Percentiles rank a stretch among this genome's conserved stretches.
phyloP scores from a whole-genome alignment of 53 echinoderm and acorn worm species.

The Antedon mediterranea region DNA sequence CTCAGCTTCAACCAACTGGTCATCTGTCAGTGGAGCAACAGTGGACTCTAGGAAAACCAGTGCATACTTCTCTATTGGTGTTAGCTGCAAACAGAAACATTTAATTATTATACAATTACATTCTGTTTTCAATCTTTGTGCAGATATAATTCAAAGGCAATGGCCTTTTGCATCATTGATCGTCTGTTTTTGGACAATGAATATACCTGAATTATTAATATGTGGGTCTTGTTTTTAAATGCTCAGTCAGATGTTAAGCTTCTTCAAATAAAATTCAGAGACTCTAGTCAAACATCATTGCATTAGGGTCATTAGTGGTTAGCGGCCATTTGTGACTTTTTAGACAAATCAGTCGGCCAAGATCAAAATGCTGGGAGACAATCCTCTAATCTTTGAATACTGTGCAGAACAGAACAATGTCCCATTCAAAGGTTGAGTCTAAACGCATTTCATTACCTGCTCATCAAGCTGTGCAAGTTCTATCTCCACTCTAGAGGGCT shows the following conservation, averaged over 20 bases:
- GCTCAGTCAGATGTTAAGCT: no score
- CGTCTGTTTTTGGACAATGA: no score
- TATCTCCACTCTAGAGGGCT: conserved; percentile 68
- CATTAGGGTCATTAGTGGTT: no score
- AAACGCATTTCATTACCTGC: conserved; percentile 41
- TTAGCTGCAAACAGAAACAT: conserved; percentile 32
- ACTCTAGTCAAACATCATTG: no score
- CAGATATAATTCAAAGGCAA: no score
- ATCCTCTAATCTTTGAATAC: not conserved
- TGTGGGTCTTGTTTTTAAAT: no score
- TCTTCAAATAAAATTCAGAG: no score
- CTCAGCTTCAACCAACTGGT: conserved; percentile 87
- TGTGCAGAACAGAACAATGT: not conserved
- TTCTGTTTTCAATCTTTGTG: no score
- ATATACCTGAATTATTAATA: no score
- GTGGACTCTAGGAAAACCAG: conserved; percentile 58
- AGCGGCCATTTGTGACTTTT: not conserved
- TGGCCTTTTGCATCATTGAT: no score
- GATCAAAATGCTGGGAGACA: not conserved
- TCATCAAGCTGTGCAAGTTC: conserved; percentile 82
- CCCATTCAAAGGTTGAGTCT: no score
- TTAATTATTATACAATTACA: no score
- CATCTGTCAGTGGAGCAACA: conserved; percentile 54
- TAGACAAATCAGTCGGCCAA: not conserved
- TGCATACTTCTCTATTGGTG: conserved; percentile 88